Evolutionary conservation across 1,140 invertebrate species (phyloP).

Genomic region (Drosophila burlai): DNA sequence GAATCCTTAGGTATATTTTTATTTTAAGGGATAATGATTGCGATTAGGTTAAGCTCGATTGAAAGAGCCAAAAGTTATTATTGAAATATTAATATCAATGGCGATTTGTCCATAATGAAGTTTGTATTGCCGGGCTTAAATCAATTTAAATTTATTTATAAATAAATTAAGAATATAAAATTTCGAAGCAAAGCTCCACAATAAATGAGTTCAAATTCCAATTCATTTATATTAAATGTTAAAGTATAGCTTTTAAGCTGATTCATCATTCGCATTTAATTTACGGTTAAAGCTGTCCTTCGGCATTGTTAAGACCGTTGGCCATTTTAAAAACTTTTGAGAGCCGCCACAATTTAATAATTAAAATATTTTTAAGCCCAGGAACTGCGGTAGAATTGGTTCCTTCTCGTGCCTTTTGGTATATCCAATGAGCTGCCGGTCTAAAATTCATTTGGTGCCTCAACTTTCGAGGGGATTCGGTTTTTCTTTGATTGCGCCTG

Average conservation of each 20-base stretch:
- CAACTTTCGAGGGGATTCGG: conserved; percentile 58
- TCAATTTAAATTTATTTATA: neutral
- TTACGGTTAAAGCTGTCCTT: neutral
- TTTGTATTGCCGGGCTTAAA: too few relatives aligned
- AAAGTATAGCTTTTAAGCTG: neutral
- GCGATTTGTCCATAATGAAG: too few relatives aligned
- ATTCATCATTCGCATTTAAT: neutral
- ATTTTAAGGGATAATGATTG: neutral
- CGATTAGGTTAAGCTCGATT: neutral
- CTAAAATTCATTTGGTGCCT: conserved; percentile 61
- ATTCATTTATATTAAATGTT: neutral
- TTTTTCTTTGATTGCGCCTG: conserved; percentile 20
- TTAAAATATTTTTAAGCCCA: conserved; percentile 21
- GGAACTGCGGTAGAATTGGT: neutral
- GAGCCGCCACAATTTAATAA: neutral
- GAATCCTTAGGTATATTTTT: neutral
- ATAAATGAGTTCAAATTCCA: neutral
- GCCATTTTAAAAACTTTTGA: neutral
- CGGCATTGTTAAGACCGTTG: neutral
- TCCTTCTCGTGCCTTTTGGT: too few relatives aligned
- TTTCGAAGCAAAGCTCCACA: too few relatives aligned
- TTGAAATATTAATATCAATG: too few relatives aligned
- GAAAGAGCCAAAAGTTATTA: too few relatives aligned
- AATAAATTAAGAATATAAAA: too few relatives aligned
- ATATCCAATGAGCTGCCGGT: conserved; percentile 47